These are phyloP conservation scores for Amiota mariae DNA, from an alignment of 2,888 invertebrate species.

Conservation along the genomic window DNA sequence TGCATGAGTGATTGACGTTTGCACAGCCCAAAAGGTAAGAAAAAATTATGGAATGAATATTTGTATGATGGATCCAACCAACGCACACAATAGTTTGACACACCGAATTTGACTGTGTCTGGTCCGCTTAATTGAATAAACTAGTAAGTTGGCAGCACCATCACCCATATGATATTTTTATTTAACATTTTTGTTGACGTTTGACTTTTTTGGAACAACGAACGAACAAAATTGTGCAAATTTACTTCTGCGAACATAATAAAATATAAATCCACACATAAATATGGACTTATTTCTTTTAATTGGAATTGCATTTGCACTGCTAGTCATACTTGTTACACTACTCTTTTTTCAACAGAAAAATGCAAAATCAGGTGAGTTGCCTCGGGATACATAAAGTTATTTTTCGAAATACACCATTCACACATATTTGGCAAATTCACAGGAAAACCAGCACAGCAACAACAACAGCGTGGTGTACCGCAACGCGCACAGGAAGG, in stretches of 20 bases:
- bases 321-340: constrained; percentile 71
- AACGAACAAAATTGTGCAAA: too few species aligned
- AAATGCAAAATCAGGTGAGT: constrained; percentile 50
- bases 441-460: constrained; percentile 49
- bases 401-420: background rate
- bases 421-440: background rate
- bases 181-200: constrained; percentile 61
- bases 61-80: too few species aligned
- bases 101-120: too few species aligned
- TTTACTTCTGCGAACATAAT: constrained; percentile 7
- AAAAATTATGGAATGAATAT: too few species aligned
- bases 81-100: too few species aligned
- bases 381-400: constrained; percentile 17
- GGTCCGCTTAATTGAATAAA: too few species aligned
- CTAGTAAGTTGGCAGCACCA: constrained; percentile 25
- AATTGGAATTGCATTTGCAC: constrained; percentile 72
- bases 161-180: constrained; percentile 43
- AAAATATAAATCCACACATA: background rate
- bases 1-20: too few species aligned
- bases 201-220: constrained; percentile 45
- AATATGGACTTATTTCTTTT: constrained; percentile 74
- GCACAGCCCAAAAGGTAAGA: too few species aligned
- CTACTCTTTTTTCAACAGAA: constrained; percentile 70
- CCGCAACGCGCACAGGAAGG: constrained; percentile 74
- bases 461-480: constrained; percentile 61